These are phyloP conservation scores for Actinernus sp. DNA, from an alignment of 92 coral and sea anemone species.

Conservation along the genomic window DNA sequence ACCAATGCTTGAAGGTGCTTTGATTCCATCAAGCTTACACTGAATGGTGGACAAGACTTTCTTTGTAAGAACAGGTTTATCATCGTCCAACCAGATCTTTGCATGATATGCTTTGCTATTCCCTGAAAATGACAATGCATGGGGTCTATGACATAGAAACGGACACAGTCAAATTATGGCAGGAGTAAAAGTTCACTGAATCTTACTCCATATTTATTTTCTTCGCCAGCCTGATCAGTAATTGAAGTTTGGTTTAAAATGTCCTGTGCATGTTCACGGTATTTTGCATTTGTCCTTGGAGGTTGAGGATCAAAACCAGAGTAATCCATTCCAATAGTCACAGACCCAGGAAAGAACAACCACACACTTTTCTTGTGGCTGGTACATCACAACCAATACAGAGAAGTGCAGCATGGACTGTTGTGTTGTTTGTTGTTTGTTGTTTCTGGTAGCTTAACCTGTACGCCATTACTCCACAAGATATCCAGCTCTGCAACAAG, in stretches of 20 bases:
- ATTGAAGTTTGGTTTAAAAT: slow-evolving; percentile 13
- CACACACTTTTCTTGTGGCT: slow-evolving; percentile 36
- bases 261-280: slow-evolving; percentile 36
- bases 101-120: slow-evolving; percentile 75
- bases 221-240: slow-evolving; percentile 18
- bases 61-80: slow-evolving; percentile 16
- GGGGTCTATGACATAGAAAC: slow-evolving; percentile 72
- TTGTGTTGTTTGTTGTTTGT: no score
- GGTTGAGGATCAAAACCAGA: slow-evolving; percentile 33
- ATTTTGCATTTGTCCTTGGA: slow-evolving; percentile 34
- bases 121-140: slow-evolving; percentile 80
- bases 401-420: slow-evolving; percentile 14
- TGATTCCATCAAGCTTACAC: slow-evolving; percentile 35
- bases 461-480: no score
- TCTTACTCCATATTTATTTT: slow-evolving; percentile 44
- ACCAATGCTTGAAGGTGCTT: slow-evolving; percentile 44
- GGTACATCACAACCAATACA: slow-evolving; percentile 31
- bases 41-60: slow-evolving; percentile 22
- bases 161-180: slow-evolving; percentile 72
- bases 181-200: slow-evolving; percentile 36
- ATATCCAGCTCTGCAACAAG: no score
- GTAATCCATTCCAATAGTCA: slow-evolving; percentile 36
- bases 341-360: slow-evolving; percentile 30
- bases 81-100: slow-evolving; percentile 62
- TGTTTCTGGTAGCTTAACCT: no score